Base-by-base conservation (phyloP, 2,888 invertebrate genomes). In the Melanostoma mellinum region DNA sequence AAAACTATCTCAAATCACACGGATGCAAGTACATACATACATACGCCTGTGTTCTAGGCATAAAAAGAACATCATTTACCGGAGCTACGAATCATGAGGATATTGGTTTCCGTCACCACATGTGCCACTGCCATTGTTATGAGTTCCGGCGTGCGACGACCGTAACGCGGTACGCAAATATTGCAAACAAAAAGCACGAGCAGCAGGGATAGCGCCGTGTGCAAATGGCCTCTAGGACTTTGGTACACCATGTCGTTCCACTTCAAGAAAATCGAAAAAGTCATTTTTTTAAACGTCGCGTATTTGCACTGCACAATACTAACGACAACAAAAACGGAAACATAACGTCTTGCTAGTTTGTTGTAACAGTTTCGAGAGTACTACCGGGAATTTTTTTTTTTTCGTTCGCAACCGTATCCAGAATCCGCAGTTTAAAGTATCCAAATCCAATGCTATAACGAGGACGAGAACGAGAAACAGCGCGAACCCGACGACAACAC, bases 41-140 rank as follows among this genome's bases (percentile, higher is more conserved):
- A 53, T 30, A 69, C 20, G 46, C 20, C 52, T 35, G 61, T 10
- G 50, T 30, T 61, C 8, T 40, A 20, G 9, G n/a, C 9, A 42
- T 9, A 42, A 5, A 32, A 65, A 72, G 56, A 53, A 72, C 67
- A n/a, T 63, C 38, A 63, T 78, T 84, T 84, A 84, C 84, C 84
- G 38, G 84, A 79, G 61, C 79, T 84, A 32, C 84, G 84, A 73
- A 84, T 84, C 74, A 79, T 48, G 32, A 79, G 65, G 74, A 84
- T 84, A 84, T 84, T 84, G 60, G 84, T 84, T 84, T 84, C 84
- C 60, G 84, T 84, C 58, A 84, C 84, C 56, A 84, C 84, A 84
- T 84, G 84, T 69, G 84, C 84, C 75, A 79, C 79, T 84, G 84
- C 84, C 75, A 79, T 84, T 84, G 84, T 84, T 79, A 69, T 84